Evolutionary conservation across 2,797 vertebrate species (phyloP).

Genomic region (Sebastes elongatus): DNA sequence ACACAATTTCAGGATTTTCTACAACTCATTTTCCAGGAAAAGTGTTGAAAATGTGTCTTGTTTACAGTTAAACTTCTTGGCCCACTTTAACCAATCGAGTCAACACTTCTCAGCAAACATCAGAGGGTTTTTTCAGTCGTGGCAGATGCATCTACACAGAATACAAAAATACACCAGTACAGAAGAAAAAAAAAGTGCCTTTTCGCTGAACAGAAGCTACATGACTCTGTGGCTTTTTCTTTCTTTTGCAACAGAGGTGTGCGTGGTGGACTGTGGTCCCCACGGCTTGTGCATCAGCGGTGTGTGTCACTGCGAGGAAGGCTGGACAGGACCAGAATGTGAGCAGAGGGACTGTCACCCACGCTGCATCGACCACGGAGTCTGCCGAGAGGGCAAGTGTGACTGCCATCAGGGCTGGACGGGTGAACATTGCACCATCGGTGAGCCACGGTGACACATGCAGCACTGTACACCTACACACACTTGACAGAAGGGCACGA

Average conservation of each 20-base stretch:
- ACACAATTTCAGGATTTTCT: not conserved
- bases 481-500: constrained; percentile 46
- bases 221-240: constrained; percentile 41
- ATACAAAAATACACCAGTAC: constrained; percentile 36
- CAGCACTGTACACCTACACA: constrained; percentile 40
- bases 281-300: constrained; percentile 94
- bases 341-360: constrained; percentile 95
- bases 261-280: constrained; percentile 90
- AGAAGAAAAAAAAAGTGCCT: not conserved
- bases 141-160: constrained; percentile 35
- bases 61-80: constrained; percentile 54
- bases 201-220: constrained; percentile 31
- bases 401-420: constrained; percentile 99
- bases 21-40: not conserved
- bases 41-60: constrained; percentile 9
- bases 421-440: constrained; percentile 98
- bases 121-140: constrained; percentile 24
- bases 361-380: constrained; percentile 94
- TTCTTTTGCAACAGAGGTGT: constrained; percentile 85
- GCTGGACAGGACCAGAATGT: constrained; percentile 92
- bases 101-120: constrained; percentile 42
- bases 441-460: constrained; percentile 82
- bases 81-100: constrained; percentile 40
- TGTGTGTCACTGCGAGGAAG: constrained; percentile 93
- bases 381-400: constrained; percentile 95